These are phyloP conservation scores for Meriones psammophilus DNA, from an alignment of 2,797 vertebrate species.

Conservation along the genomic window DNA sequence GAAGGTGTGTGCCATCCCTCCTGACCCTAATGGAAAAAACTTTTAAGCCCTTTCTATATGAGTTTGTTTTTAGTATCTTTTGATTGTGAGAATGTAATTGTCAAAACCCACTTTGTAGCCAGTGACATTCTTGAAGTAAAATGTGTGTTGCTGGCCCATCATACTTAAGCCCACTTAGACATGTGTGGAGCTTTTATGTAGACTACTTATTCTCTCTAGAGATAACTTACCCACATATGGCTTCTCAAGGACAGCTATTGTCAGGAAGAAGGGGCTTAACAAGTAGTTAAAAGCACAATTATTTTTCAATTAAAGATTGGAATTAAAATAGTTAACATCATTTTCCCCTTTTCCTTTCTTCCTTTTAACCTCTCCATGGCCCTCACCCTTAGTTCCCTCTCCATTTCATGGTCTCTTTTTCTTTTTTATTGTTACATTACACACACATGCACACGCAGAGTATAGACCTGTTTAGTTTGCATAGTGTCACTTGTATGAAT, in stretches of 20 bases:
- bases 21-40: neutral
- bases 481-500: neutral
- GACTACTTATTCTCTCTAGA: neutral
- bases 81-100: slow-evolving; percentile 60
- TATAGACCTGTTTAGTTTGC: neutral
- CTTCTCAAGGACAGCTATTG: slow-evolving; percentile 37
- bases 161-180: slow-evolving; percentile 37
- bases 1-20: no score
- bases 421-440: neutral
- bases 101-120: neutral
- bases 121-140: slow-evolving; percentile 18
- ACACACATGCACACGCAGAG: neutral
- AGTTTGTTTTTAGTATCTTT: slow-evolving; percentile 36
- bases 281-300: slow-evolving; percentile 38
- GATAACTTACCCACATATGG: neutral
- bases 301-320: slow-evolving; percentile 1
- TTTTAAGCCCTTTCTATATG: neutral
- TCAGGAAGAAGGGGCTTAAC: neutral
- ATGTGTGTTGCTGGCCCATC: slow-evolving; percentile 10
- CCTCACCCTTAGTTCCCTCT: neutral
- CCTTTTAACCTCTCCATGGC: neutral
- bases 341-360: neutral
- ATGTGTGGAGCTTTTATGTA: slow-evolving; percentile 1
- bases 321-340: neutral
- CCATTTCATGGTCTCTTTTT: neutral